Evolutionary conservation across 2,797 vertebrate species (phyloP).

Genomic region (Gila robusta): DNA sequence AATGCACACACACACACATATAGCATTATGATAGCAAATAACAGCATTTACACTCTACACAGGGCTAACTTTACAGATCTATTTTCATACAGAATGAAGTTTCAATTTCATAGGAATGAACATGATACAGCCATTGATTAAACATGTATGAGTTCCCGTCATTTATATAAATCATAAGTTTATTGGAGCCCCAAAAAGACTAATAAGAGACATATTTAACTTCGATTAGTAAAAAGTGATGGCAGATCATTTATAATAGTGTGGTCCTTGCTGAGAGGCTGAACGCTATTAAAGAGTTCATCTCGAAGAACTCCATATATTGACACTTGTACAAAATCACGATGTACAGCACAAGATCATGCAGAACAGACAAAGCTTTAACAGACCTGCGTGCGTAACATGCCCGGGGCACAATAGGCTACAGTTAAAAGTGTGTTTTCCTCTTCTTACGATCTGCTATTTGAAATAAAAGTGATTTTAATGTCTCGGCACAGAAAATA

Average conservation of each 20-base stretch:
- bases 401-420: background rate
- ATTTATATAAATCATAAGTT: slow-evolving; percentile 76
- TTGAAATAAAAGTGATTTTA: slow-evolving; percentile 12
- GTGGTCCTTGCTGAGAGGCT: slow-evolving; percentile 4
- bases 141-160: slow-evolving; percentile 81
- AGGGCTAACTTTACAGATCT: background rate
- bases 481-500: background rate
- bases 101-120: slow-evolving; percentile 49
- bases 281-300: slow-evolving; percentile 45
- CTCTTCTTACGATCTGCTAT: background rate
- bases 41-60: background rate
- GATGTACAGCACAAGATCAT: background rate
- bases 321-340: slow-evolving; percentile 22
- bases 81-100: background rate
- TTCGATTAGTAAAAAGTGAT: slow-evolving; percentile 78
- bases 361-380: background rate
- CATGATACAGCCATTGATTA: slow-evolving; percentile 78
- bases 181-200: slow-evolving; percentile 68
- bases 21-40: background rate
- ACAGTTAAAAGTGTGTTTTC: background rate
- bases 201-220: slow-evolving; percentile 83
- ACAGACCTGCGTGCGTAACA: background rate
- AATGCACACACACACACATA: background rate
- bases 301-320: background rate
- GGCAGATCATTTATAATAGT: slow-evolving; percentile 79